Evolutionary conservation across 2,888 invertebrate genomes (phyloP), one percentile per base, ranked within the genome.

Genomic region (Charanyca ferruginea): DNA sequence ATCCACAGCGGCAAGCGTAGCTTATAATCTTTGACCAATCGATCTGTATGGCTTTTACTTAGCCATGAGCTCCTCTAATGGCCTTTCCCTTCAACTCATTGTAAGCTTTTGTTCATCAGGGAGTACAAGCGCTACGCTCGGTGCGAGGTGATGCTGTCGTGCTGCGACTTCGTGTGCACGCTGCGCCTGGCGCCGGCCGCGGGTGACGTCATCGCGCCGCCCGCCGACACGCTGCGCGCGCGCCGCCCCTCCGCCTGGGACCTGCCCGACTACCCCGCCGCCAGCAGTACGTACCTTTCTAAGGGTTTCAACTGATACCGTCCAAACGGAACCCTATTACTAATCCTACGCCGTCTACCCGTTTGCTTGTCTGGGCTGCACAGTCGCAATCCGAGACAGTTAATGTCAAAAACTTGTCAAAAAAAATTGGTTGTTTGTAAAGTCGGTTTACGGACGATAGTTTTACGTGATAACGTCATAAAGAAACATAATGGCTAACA

Each of bases 91-190:
- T 28, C 28, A 28, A 32, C 32, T 32, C 6, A 38, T 38, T 38
- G 3, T 25, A n/a, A 23, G 9, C 2, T 45, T 45, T 20, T 48
- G 35, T 18, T 52, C n/a, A 45, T 49, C 83, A 93, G 94, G 0
- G 91, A 91, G 53, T 91, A 90, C 81, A 78, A 79, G 5, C 85
- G 87, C 0, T 91, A 87, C 81, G 87, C 90, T 67, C 91, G 91
- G 6, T 73, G 88, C 4, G 92, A 93, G 62, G 77, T 97, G 8
- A 77, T 96, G 22, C 82, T 97, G 6, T 92, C 95, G 0, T 96
- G 96, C 85, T 96, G 96, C 71, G 96, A 96, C 83, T 93, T 94
- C 83, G 89, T 96, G 25, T 96, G 96, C 65, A 87, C 87, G 11
- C 73, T 96, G n/a, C 80, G 83, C 6, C 81, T 96, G 44, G 57